Percentiles rank a stretch among this genome's conserved stretches.
These are phyloP conservation scores for Leguminivora glycinivorella DNA, from an alignment of 1,140 invertebrate genomes.

Conservation along the genomic window DNA sequence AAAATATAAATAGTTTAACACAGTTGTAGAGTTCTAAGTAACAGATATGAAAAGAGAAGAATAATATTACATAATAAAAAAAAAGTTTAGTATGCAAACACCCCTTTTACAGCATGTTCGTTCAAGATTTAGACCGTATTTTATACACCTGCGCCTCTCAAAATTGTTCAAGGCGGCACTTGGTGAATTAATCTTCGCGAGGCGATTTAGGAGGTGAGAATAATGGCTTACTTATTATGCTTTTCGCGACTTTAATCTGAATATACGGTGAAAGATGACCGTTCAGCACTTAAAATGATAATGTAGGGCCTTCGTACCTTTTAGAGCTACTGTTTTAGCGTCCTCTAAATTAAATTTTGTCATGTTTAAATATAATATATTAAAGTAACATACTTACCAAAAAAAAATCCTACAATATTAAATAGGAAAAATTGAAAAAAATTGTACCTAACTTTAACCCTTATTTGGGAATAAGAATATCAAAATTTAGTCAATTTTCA, in stretches of 20 bases:
- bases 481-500: too few species aligned
- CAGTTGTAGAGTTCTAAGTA: not conserved
- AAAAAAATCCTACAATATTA: too few species aligned
- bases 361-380: too few species aligned
- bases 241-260: slow-evolving; percentile 16
- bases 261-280: slow-evolving; percentile 19
- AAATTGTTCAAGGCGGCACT: slow-evolving; percentile 18
- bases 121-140: not conserved
- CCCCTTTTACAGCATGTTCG: not conserved
- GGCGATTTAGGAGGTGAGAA: slow-evolving; percentile 16
- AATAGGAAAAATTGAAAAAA: too few species aligned
- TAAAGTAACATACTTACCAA: too few species aligned
- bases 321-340: not conserved
- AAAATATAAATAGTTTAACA: not conserved
- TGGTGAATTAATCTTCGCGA: slow-evolving; percentile 18
- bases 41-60: not conserved
- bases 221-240: slow-evolving; percentile 26
- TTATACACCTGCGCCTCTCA: slow-evolving; percentile 13
- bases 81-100: not conserved
- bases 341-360: too few species aligned
- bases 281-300: not conserved
- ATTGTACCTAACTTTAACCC: too few species aligned
- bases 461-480: too few species aligned
- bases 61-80: not conserved
- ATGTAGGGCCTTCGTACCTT: not conserved